Conservation (phyloP, 2,888 invertebrate genomes). For the Dione vanillae region DNA sequence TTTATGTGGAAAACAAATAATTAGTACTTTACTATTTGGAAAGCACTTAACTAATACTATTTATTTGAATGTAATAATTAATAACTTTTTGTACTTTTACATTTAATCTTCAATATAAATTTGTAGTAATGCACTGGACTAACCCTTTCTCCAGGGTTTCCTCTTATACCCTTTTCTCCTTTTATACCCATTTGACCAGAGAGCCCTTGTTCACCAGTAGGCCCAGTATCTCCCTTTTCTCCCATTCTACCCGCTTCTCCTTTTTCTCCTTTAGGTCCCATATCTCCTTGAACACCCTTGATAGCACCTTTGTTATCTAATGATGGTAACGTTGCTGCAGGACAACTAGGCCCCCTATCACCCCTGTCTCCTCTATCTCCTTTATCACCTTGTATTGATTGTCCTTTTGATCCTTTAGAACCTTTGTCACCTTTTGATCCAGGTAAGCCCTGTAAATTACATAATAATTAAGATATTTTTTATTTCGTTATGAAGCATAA, state of each 20-base stretch:
- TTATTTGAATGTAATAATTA: too few species aligned
- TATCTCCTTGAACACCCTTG: slow-evolving; percentile 75
- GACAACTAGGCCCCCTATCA: slow-evolving; percentile 77
- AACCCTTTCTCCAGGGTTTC: slow-evolving; percentile 92
- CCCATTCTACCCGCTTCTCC: slow-evolving; percentile 86
- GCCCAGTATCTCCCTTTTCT: slow-evolving; percentile 88
- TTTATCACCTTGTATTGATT: slow-evolving; percentile 80
- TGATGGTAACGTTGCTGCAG: slow-evolving; percentile 56
- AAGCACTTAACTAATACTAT: too few species aligned
- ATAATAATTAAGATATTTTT: background rate
- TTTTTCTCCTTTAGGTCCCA: slow-evolving; percentile 85
- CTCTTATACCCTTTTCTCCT: slow-evolving; percentile 95
- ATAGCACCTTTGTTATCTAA: slow-evolving; percentile 71
- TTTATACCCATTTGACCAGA: slow-evolving; percentile 87
- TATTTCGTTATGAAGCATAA: background rate
- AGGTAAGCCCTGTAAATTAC: slow-evolving; percentile 83
- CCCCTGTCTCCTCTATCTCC: slow-evolving; percentile 86
- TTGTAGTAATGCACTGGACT: slow-evolving; percentile 47
- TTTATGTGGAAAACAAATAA: too few species aligned
- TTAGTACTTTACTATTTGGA: too few species aligned
- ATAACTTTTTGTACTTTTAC: too few species aligned
- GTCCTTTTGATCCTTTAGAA: slow-evolving; percentile 85
- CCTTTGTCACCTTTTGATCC: slow-evolving; percentile 90
- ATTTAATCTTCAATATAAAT: background rate
- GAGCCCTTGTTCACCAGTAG: slow-evolving; percentile 88